A percentile compares a stretch with the other conserved stretches of the same genome.
phyloP scores from a whole-genome alignment of 2,888 invertebrate species.

The Auanema freiburgensis region DNA sequence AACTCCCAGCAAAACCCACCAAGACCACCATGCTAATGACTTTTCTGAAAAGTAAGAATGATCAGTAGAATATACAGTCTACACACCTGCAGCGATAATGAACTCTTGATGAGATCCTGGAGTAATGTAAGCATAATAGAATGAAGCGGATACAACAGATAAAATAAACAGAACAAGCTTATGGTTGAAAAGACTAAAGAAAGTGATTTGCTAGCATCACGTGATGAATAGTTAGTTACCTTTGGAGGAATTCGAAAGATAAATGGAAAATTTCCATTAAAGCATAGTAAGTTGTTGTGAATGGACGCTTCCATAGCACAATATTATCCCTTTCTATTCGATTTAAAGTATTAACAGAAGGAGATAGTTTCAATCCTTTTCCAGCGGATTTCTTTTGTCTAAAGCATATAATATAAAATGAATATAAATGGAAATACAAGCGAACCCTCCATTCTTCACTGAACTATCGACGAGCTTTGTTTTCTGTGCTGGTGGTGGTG shows the following conservation, averaged over 20 bases:
- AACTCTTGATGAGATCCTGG: slow-evolving; percentile 65
- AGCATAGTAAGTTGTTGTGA: slow-evolving; percentile 66
- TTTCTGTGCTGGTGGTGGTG: no score
- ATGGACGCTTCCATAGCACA: slow-evolving; percentile 66
- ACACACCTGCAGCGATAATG: slow-evolving; percentile 17
- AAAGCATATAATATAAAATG: slow-evolving; percentile 8
- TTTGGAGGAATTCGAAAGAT: slow-evolving; percentile 32
- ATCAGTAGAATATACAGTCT: neutral
- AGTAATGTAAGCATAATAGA: slow-evolving; percentile 61
- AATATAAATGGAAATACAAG: no score
- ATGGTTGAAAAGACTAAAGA: slow-evolving; percentile 63
- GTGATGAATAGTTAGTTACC: slow-evolving; percentile 16
- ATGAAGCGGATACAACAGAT: slow-evolving; percentile 39
- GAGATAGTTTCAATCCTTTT: slow-evolving; percentile 44
- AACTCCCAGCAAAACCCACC: slow-evolving; percentile 88
- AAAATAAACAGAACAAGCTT: slow-evolving; percentile 42
- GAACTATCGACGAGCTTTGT: no score
- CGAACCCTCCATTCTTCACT: no score
- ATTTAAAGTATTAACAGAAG: slow-evolving; percentile 52
- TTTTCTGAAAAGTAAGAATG: slow-evolving; percentile 15
- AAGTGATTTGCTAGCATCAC: no score
- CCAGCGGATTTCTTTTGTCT: slow-evolving; percentile 22
- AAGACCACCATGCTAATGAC: slow-evolving; percentile 13
- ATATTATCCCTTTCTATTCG: slow-evolving; percentile 63
- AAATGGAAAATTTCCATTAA: slow-evolving; percentile 61